A percentile compares a stretch with the other conserved stretches of the same genome.
Conservation (phyloP, 2,888 invertebrate genomes). For the Meandrusa payeni region DNA sequence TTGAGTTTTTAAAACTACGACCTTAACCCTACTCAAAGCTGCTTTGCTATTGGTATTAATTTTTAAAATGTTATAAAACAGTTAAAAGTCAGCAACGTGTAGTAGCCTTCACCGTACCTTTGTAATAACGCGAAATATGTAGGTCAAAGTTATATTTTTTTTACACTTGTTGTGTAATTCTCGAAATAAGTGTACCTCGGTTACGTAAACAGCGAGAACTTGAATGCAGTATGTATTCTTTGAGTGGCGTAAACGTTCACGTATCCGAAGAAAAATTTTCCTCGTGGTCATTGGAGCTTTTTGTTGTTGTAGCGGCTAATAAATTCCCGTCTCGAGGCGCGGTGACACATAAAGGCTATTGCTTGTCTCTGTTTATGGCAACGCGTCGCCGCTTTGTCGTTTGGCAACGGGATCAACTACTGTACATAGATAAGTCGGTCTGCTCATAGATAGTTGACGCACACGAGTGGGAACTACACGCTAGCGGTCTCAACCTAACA, state of each 20-base stretch:
- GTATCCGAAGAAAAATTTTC: background rate
- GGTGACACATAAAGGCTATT: slow-evolving; percentile 22
- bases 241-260: background rate
- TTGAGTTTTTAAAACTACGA: too few species aligned
- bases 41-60: too few species aligned
- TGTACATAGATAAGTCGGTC: slow-evolving; percentile 16
- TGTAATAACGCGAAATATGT: slow-evolving; percentile 9
- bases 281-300: slow-evolving; percentile 3
- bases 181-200: background rate
- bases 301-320: slow-evolving; percentile 19
- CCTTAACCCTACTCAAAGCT: too few species aligned
- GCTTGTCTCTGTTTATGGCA: slow-evolving; percentile 21
- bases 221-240: too few species aligned
- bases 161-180: background rate
- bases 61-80: too few species aligned
- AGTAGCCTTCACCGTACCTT: slow-evolving; percentile 1
- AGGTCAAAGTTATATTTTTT: slow-evolving; percentile 2
- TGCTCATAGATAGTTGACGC: slow-evolving; percentile 14
- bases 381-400: slow-evolving; percentile 18
- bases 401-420: slow-evolving; percentile 12
- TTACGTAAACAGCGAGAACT: background rate
- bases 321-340: slow-evolving; percentile 16
- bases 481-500: too few species aligned
- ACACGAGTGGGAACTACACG: too few species aligned
- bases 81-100: too few species aligned